Evolutionary conservation across 2,888 invertebrate species (phyloP).

Genomic region (Tetragonula carbonaria): DNA sequence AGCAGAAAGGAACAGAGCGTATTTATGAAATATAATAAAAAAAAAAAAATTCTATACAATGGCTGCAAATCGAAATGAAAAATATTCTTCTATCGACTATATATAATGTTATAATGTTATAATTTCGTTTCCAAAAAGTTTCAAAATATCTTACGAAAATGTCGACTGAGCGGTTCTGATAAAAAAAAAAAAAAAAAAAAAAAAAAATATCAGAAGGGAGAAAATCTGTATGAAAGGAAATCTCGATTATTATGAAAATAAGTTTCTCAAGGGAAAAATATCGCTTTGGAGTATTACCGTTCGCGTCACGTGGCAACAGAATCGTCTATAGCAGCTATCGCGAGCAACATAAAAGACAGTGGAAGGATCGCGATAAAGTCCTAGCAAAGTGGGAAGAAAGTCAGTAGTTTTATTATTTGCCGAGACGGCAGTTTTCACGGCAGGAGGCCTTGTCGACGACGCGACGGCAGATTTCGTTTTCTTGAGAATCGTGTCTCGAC

Average conservation of each 20-base stretch:
- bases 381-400: conserved; percentile 15
- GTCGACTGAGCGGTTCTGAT: too few relatives aligned
- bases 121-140: neutral
- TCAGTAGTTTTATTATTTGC: conserved; percentile 37
- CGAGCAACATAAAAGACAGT: conserved; percentile 21
- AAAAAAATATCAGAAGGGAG: neutral
- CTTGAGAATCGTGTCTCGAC: conserved; percentile 23
- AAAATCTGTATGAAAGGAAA: neutral
- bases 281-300: neutral
- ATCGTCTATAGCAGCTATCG: conserved; percentile 8
- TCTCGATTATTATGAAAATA: too few relatives aligned
- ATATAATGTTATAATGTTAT: neutral
- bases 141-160: neutral
- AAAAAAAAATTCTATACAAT: too few relatives aligned
- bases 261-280: neutral
- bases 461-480: conserved; percentile 33
- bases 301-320: neutral
- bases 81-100: neutral
- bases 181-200: too few relatives aligned
- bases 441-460: conserved; percentile 9
- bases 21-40: too few relatives aligned
- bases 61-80: neutral
- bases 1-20: too few relatives aligned
- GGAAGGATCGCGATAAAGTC: conserved; percentile 23
- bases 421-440: conserved; percentile 27